Percentiles rank a stretch among this genome's conserved stretches.
These are phyloP conservation scores for Hozukius guyotensis DNA, from an alignment of 2,797 vertebrate species.

Conservation along the genomic window DNA sequence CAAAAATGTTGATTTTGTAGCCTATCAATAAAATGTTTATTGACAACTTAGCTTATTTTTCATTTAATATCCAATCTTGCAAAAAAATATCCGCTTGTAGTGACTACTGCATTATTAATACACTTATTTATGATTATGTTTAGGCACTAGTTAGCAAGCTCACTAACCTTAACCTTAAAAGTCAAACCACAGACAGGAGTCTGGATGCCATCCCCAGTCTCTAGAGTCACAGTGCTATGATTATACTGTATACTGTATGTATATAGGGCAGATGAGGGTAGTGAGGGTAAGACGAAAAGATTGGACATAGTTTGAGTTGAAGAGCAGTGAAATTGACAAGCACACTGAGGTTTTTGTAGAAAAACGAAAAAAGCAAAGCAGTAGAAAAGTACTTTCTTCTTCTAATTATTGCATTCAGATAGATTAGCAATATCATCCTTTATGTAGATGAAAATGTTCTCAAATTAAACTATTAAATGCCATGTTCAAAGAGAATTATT, in stretches of 20 bases:
- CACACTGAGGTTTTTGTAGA: not conserved
- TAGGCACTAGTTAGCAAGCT: not conserved
- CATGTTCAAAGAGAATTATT: not conserved
- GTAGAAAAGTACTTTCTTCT: not conserved
- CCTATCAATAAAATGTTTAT: not conserved
- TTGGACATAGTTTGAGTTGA: not conserved
- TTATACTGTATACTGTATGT: too few relatives aligned
- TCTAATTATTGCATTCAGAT: not conserved
- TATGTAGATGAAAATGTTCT: not conserved
- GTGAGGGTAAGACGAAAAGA: not conserved
- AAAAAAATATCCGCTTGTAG: not conserved
- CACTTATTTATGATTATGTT: not conserved
- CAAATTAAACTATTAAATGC: not conserved
- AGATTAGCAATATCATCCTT: not conserved
- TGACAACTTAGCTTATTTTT: not conserved
- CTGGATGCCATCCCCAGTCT: too few relatives aligned
- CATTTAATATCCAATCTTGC: not conserved
- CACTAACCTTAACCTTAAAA: not conserved
- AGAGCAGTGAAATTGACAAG: too few relatives aligned
- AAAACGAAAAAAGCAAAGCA: not conserved
- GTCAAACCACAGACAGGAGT: not conserved
- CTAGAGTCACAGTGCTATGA: too few relatives aligned
- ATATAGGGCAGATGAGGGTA: too few relatives aligned
- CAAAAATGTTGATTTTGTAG: too few relatives aligned
- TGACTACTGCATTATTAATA: not conserved